These are phyloP conservation scores for Andrena dorsata DNA, from an alignment of 2,888 invertebrate genomes.

Conservation along the genomic window DNA sequence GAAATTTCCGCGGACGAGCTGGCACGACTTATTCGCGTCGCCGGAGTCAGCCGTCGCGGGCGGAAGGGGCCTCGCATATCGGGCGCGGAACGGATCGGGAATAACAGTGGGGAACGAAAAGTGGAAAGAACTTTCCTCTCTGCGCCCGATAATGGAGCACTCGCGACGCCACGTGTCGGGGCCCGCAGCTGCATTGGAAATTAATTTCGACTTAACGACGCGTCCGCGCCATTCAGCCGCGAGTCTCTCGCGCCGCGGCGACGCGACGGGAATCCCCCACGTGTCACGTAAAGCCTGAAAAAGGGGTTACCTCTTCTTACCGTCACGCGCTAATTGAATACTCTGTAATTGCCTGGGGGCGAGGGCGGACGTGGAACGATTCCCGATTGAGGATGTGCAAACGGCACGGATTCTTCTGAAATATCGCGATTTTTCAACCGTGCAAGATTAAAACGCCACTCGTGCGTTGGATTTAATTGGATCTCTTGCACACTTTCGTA, in stretches of 20 bases:
- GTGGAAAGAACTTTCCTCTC: constrained; percentile 69
- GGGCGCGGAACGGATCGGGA: constrained; percentile 50
- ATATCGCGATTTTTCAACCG: too few species aligned
- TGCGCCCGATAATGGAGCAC: constrained; percentile 73
- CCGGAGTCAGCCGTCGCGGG: constrained; percentile 41
- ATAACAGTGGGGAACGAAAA: constrained; percentile 66
- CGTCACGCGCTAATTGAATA: too few species aligned
- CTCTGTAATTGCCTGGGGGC: too few species aligned
- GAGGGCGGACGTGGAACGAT: too few species aligned
- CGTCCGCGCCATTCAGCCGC: constrained; percentile 32
- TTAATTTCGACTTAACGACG: constrained; percentile 76
- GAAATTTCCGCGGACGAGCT: constrained; percentile 58
- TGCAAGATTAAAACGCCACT: too few species aligned
- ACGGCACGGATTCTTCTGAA: not conserved
- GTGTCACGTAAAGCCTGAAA: too few species aligned
- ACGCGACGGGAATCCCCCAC: not conserved
- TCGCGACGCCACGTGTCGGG: constrained; percentile 55
- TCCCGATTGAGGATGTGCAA: not conserved
- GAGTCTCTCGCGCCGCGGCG: constrained; percentile 7
- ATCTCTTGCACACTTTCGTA: too few species aligned
- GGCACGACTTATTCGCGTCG: constrained; percentile 55
- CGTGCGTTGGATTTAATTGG: too few species aligned
- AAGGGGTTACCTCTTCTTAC: too few species aligned
- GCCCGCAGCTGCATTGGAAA: constrained; percentile 75
- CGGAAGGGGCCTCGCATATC: constrained; percentile 24